Percentiles rank a stretch among this genome's conserved stretches.
Conservation (phyloP, 2,888 invertebrate genomes). For the Dione vanillae region DNA sequence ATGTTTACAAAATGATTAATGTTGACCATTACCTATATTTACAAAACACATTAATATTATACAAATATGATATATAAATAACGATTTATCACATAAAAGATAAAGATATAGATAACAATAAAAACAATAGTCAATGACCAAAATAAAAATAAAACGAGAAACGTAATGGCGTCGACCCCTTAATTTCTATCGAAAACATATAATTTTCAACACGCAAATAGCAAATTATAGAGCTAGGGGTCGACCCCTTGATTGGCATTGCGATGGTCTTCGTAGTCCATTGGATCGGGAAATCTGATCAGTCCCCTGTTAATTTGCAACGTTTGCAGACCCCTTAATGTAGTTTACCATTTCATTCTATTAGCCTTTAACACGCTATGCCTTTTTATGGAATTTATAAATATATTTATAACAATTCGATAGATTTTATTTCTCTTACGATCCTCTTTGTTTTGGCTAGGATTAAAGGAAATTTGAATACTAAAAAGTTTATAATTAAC, state of each 20-base stretch:
- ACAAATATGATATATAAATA: not conserved
- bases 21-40: not conserved
- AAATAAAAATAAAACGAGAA: slow-evolving; percentile 2
- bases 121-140: slow-evolving; percentile 12
- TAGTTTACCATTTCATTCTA: slow-evolving; percentile 67
- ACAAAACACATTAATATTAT: not conserved
- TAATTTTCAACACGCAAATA: slow-evolving; percentile 46
- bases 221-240: slow-evolving; percentile 46
- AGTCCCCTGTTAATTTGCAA: slow-evolving; percentile 74
- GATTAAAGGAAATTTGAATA: too few relatives aligned
- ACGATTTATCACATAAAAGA: not conserved
- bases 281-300: slow-evolving; percentile 79
- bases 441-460: not conserved
- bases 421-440: not conserved
- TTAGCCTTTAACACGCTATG: slow-evolving; percentile 55
- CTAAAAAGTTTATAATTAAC: too few relatives aligned
- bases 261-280: slow-evolving; percentile 74
- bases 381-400: slow-evolving; percentile 18
- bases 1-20: not conserved
- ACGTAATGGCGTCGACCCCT: slow-evolving; percentile 5
- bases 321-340: slow-evolving; percentile 63
- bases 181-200: slow-evolving; percentile 31
- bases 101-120: slow-evolving; percentile 7
- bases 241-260: slow-evolving; percentile 74
- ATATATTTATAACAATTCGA: slow-evolving; percentile 11